These are phyloP conservation scores for Cyprichromis sp. DNA, from an alignment of 2,113 vertebrate genomes.

Conservation along the genomic window DNA sequence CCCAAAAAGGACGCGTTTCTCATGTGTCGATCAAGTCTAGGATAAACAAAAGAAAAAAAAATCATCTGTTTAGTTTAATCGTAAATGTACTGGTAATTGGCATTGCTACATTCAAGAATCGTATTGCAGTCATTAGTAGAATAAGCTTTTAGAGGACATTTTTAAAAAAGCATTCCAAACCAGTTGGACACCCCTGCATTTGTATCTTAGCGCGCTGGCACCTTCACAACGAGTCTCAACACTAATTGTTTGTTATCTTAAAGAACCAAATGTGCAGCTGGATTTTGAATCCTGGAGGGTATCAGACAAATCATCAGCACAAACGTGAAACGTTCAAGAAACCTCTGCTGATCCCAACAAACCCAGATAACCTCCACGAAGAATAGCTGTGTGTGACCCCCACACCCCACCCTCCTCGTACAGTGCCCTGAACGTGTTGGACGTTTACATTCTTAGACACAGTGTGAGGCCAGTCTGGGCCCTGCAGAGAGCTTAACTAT, in stretches of 20 bases:
- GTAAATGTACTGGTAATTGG: background rate
- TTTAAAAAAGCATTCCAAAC: background rate
- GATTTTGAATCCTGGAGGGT: background rate
- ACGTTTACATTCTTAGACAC: background rate
- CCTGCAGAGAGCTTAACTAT: background rate
- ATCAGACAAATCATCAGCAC: background rate
- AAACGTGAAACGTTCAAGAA: background rate
- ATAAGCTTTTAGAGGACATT: background rate
- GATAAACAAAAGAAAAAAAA: background rate
- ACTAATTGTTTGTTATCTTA: background rate
- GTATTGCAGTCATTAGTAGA: background rate
- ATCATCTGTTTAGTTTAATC: background rate
- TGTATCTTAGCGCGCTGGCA: background rate
- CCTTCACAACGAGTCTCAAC: background rate
- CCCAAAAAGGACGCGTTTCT: background rate
- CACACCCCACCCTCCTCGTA: background rate
- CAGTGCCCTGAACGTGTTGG: background rate
- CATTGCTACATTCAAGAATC: background rate
- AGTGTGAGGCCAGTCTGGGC: background rate
- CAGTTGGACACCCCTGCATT: background rate
- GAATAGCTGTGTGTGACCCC: background rate
- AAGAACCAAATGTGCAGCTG: background rate
- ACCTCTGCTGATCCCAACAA: background rate
- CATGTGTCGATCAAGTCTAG: background rate
- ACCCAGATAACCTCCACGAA: background rate